phyloP scores from a whole-genome alignment of 2,888 invertebrate genomes.

The Congeria kusceri region DNA sequence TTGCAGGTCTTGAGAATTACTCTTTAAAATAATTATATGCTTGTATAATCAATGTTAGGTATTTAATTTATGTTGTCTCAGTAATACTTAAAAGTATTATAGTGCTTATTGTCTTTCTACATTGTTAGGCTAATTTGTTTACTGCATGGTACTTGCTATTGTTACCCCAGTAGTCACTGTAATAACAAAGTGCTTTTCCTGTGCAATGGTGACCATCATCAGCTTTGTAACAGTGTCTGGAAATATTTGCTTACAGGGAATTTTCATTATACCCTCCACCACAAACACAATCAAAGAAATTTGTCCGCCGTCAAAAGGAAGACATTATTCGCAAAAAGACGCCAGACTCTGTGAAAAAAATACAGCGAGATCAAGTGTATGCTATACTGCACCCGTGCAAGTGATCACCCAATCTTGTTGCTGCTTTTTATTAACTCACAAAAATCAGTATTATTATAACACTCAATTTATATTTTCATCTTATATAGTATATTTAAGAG shows the following conservation, averaged over 20 bases:
- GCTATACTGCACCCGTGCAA: constrained; percentile 73
- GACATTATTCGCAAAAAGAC: constrained; percentile 62
- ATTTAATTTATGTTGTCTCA: no score
- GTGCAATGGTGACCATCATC: background rate
- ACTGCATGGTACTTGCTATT: no score
- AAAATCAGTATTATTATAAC: constrained; percentile 44
- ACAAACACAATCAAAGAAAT: constrained; percentile 49
- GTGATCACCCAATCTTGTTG: constrained; percentile 21
- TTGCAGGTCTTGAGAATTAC: no score
- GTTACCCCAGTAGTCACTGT: no score
- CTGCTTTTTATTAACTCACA: constrained; percentile 13
- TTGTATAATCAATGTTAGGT: no score
- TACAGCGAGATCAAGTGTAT: constrained; percentile 74
- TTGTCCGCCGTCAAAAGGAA: constrained; percentile 46
- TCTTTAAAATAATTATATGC: no score
- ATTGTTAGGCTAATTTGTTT: no score
- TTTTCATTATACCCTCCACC: constrained; percentile 46
- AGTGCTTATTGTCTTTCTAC: no score
- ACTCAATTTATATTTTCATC: background rate
- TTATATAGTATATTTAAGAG: no score
- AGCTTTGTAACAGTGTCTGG: constrained; percentile 3
- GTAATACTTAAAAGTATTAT: no score
- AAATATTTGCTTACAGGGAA: constrained; percentile 48
- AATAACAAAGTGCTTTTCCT: constrained; percentile 2
- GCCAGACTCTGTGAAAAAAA: constrained; percentile 69